phyloP scores from a whole-genome alignment of 1,140 invertebrate genomes.

The Centruroides sculpturatus region DNA sequence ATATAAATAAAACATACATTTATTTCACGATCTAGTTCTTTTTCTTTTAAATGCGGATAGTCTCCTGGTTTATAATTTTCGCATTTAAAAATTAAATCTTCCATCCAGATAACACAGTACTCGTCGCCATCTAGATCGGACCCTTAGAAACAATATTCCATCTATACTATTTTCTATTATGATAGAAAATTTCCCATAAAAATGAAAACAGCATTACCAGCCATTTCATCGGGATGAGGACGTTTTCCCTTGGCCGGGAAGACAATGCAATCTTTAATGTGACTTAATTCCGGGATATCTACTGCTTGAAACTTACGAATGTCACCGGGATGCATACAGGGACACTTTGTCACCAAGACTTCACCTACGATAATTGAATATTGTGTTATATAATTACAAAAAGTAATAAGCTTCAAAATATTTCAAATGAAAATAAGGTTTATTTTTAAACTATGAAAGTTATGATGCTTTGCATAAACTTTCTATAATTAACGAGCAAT shows the following conservation, averaged over 20 bases:
- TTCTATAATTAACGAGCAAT: too few species aligned
- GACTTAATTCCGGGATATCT: conserved; percentile 6
- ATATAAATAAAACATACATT: too few species aligned
- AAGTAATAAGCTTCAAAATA: too few species aligned
- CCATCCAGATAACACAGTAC: not conserved
- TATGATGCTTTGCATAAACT: too few species aligned
- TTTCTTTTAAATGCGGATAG: not conserved
- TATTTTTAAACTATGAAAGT: too few species aligned
- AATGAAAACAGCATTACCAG: not conserved
- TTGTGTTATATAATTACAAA: too few species aligned
- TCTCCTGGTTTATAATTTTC: not conserved
- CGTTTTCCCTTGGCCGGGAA: conserved; percentile 11
- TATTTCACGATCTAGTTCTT: not conserved
- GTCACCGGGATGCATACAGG: conserved; percentile 16
- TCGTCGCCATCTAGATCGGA: not conserved
- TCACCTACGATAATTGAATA: too few species aligned
- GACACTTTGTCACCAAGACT: conserved; percentile 20
- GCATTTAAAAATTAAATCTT: not conserved
- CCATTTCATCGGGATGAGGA: conserved; percentile 17
- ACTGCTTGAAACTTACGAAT: conserved; percentile 13
- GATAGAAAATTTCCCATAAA: too few species aligned
- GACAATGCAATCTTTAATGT: conserved; percentile 16
- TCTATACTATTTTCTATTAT: too few species aligned
- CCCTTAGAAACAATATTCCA: not conserved
- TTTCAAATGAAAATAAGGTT: too few species aligned